Conservation (phyloP, 2,797 vertebrate genomes). For the Phalanger gymnotis region DNA sequence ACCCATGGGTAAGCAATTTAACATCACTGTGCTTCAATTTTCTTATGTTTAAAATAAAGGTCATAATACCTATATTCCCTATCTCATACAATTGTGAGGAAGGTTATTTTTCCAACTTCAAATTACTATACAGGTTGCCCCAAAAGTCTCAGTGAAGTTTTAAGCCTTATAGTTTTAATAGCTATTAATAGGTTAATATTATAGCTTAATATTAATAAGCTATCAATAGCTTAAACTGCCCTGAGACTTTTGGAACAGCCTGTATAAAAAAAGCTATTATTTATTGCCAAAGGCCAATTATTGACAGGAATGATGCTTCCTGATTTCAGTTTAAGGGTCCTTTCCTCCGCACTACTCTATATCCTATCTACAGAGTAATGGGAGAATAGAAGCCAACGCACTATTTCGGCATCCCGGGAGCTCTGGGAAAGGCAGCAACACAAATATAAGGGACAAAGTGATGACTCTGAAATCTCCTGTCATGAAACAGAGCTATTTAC, state of each 20-base stretch:
- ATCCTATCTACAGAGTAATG: conserved; percentile 9
- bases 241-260: not conserved
- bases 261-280: not conserved
- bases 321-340: not conserved
- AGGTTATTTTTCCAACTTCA: not conserved
- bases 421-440: conserved; percentile 55
- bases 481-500: conserved; percentile 60
- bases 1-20: not conserved
- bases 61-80: not conserved
- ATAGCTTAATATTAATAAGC: not conserved
- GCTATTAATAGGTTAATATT: no score
- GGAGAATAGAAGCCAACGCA: conserved; percentile 36
- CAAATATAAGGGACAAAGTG: conserved; percentile 49
- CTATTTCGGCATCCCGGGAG: not conserved
- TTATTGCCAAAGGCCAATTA: not conserved
- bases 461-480: conserved; percentile 59
- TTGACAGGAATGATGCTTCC: not conserved
- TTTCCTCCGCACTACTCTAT: not conserved
- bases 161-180: not conserved
- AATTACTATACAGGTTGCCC: not conserved
- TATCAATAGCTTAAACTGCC: not conserved
- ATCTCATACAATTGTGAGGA: not conserved
- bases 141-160: not conserved
- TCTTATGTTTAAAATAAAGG: not conserved
- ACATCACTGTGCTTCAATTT: not conserved